Evolutionary conservation across 2,797 vertebrate species (phyloP).

Genomic region (Coracias cyanogaster): DNA sequence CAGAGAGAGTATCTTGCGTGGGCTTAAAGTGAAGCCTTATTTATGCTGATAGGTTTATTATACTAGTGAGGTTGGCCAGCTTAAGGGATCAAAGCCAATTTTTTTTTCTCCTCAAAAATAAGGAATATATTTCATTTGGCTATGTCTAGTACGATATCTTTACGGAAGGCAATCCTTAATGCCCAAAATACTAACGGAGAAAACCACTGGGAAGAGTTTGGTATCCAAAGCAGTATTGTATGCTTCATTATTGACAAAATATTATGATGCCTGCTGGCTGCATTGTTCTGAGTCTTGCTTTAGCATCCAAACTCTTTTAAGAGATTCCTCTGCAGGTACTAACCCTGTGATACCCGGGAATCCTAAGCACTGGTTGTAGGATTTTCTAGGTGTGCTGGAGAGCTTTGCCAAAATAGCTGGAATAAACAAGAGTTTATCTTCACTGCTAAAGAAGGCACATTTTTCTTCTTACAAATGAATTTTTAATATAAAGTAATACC

Average conservation of each 20-base stretch:
- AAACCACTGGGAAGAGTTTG: neutral
- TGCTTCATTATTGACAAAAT: neutral
- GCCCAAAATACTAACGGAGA: neutral
- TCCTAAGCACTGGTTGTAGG: neutral
- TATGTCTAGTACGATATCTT: neutral
- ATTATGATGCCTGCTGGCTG: neutral
- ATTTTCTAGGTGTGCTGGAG: neutral
- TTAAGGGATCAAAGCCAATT: constrained; percentile 36
- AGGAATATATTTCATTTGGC: neutral
- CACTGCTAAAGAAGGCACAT: neutral
- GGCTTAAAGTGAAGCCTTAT: neutral
- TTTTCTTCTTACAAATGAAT: neutral
- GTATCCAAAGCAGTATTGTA: neutral
- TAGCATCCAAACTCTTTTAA: neutral
- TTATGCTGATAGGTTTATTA: neutral
- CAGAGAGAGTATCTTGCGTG: neutral
- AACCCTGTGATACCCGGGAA: neutral
- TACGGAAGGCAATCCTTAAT: neutral
- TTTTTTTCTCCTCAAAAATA: neutral
- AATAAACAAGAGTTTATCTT: neutral
- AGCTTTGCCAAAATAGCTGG: neutral
- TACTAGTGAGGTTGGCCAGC: neutral
- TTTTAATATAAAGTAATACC: neutral
- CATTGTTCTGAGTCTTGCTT: neutral
- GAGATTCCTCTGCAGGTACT: neutral